Base-by-base conservation (phyloP, 2,888 invertebrate species). In the Heliconius aoede region DNA sequence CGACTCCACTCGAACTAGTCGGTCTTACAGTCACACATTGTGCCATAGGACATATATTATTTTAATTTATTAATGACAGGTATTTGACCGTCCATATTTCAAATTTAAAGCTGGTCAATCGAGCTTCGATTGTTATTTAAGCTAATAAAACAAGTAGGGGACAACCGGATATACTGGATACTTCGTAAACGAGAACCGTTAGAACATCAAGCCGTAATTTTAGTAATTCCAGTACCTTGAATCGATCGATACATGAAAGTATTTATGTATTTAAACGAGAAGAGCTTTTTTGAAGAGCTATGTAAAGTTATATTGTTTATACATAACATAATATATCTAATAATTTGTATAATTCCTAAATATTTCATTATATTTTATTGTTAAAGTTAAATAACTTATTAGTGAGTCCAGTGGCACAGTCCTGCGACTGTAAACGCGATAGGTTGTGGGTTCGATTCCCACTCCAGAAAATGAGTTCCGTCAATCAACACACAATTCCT, bases 31-130 rank as follows among this genome's bases (percentile, higher is more conserved):
- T n/a, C n/a, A n/a, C n/a, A n/a, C n/a, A n/a, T n/a, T n/a, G n/a
- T n/a, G n/a, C n/a, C n/a, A n/a, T n/a, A n/a, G n/a, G n/a, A 77
- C 74, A 64, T n/a, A 40, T 36, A 24, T 21, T 18, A 60, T 60
- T 75, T 79, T 26, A 60, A 79, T 84, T 81, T 82, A 80, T 78
- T 74, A 78, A 75, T 67, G 72, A 75, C 79, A 83, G 85, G 86
- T 86, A 78, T 83, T 86, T 84, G 84, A 85, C 85, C 84, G 84
- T 83, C 84, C 84, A 84, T 80, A 80, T 64, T 73, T 73, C 65
- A 65, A 65, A 65, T 65, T 24, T 24, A 75, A 62, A 78, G 68
- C 80, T 73, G 74, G 78, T 80, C 74, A 61, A 76, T 74, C 77
- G 74, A 73, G 77, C 72, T 65, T 61, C 74, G 77, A 77, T 72